Percentiles rank a stretch among this genome's conserved stretches.
These are phyloP conservation scores for Grapholita molesta DNA, from an alignment of 1,140 invertebrate species.

Conservation along the genomic window DNA sequence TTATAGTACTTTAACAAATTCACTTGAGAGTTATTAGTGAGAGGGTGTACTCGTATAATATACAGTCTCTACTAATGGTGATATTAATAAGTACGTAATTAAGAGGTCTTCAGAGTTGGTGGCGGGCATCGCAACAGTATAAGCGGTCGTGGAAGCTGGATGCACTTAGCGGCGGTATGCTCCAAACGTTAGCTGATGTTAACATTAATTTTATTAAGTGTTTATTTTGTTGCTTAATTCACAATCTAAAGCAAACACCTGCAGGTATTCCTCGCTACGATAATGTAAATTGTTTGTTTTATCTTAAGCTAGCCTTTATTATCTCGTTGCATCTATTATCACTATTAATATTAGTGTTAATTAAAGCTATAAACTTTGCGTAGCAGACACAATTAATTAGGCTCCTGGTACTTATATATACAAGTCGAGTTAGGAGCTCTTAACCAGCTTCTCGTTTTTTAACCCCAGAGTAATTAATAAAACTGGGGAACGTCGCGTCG, in stretches of 20 bases:
- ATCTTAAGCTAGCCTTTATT: background rate
- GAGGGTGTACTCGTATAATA: background rate
- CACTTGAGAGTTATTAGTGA: too few relatives aligned
- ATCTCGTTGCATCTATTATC: background rate
- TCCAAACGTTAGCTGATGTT: conserved; percentile 13
- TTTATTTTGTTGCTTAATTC: background rate
- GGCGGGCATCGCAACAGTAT: background rate
- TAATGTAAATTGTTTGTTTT: background rate
- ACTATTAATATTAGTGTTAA: background rate
- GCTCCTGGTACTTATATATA: background rate
- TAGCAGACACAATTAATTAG: background rate
- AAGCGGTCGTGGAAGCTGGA: background rate
- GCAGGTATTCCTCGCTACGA: background rate
- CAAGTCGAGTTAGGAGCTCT: background rate
- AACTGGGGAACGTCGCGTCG: background rate
- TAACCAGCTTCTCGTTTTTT: background rate
- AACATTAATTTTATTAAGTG: conserved; percentile 9
- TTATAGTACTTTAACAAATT: too few relatives aligned
- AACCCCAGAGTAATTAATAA: background rate
- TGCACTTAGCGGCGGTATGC: conserved; percentile 10
- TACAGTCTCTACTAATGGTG: too few relatives aligned
- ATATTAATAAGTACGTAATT: conserved; percentile 5
- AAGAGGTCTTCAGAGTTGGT: background rate
- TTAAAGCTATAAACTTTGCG: background rate
- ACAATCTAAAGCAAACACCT: background rate